Conservation (phyloP, 1,140 invertebrate species). For the Drosophila erecta region DNA sequence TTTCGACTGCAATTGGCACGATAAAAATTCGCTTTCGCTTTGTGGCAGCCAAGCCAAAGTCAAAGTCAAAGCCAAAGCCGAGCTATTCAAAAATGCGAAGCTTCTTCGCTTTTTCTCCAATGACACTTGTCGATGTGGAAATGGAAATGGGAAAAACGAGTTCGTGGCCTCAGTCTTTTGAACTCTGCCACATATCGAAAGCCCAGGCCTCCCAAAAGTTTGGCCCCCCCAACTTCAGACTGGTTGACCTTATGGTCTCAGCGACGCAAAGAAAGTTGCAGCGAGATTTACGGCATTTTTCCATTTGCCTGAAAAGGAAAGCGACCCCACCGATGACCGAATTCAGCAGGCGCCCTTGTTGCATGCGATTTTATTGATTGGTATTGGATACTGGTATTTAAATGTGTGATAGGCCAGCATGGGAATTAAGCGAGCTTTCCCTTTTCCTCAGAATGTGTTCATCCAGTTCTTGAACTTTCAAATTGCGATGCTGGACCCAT, state of each 20-base stretch:
- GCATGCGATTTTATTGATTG: slow-evolving; percentile 6
- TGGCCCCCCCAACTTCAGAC: slow-evolving; percentile 6
- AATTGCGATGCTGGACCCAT: too few species aligned
- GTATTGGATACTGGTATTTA: too few species aligned
- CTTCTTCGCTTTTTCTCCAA: slow-evolving; percentile 49
- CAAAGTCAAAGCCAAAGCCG: slow-evolving; percentile 1
- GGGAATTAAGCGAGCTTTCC: background rate
- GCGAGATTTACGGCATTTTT: slow-evolving; percentile 21
- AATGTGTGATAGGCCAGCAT: background rate
- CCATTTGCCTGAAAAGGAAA: slow-evolving; percentile 21
- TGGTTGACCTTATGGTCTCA: slow-evolving; percentile 38
- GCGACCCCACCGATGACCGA: slow-evolving; percentile 15
- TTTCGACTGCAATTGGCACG: slow-evolving; percentile 74
- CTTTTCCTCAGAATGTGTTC: background rate
- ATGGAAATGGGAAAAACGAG: slow-evolving; percentile 68
- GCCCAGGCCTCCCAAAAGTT: slow-evolving; percentile 4
- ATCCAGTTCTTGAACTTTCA: too few species aligned
- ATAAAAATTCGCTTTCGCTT: slow-evolving; percentile 77
- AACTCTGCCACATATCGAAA: slow-evolving; percentile 47
- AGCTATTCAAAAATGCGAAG: slow-evolving; percentile 50
- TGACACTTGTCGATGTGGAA: slow-evolving; percentile 67
- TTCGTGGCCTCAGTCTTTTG: slow-evolving; percentile 77
- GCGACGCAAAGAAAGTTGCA: slow-evolving; percentile 56
- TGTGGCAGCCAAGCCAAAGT: background rate
- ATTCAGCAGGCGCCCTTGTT: slow-evolving; percentile 1